These are phyloP conservation scores for Meloidogyne hapla DNA, from an alignment of 1,140 invertebrate genomes.

Conservation along the genomic window DNA sequence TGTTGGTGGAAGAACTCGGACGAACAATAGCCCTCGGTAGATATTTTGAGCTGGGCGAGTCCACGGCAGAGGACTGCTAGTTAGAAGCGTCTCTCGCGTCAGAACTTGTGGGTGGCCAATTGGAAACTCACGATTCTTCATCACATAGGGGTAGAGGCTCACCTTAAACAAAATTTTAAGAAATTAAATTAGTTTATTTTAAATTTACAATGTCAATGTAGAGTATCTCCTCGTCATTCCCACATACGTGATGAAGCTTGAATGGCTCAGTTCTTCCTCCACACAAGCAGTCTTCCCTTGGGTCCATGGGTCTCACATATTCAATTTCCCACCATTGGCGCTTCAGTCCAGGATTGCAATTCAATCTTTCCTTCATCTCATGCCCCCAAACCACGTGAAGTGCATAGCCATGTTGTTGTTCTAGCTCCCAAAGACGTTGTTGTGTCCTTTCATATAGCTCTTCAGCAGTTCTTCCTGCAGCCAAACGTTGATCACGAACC, in stretches of 20 bases:
- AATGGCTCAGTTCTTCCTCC: conserved; percentile 28
- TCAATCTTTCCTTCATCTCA: neutral
- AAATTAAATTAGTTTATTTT: too few relatives aligned
- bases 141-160: neutral
- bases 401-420: neutral
- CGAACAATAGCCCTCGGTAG: neutral
- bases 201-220: conserved; percentile 22
- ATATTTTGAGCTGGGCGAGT: neutral
- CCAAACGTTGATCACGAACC: neutral
- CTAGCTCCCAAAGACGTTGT: conserved; percentile 13
- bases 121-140: neutral
- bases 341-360: neutral
- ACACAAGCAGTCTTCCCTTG: conserved; percentile 9
- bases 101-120: neutral
- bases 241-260: conserved; percentile 19
- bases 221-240: conserved; percentile 6
- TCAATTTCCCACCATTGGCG: neutral
- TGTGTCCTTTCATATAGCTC: conserved; percentile 14
- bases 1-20: neutral
- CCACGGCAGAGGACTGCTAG: neutral
- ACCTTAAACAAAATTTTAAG: neutral
- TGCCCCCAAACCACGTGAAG: conserved; percentile 16
- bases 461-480: conserved; percentile 14
- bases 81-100: neutral
- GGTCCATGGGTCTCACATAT: conserved; percentile 4